Evolutionary conservation across 1,140 invertebrate species (phyloP).

Genomic region (Drosophila azteca): DNA sequence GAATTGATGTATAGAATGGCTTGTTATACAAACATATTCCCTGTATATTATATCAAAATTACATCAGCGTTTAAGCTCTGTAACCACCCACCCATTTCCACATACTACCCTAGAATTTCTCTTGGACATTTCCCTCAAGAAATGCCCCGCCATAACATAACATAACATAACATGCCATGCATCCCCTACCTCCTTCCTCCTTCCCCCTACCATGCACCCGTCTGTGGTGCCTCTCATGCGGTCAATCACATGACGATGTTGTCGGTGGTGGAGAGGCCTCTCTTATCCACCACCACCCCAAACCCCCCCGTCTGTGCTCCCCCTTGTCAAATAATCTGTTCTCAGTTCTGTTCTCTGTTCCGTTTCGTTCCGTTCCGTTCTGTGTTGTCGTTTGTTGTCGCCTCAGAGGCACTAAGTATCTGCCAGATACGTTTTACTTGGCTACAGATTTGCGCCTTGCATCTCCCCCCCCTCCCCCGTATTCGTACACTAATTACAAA

Average conservation of each 20-base stretch:
- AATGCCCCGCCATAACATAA: not conserved
- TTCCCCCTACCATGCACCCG: not conserved
- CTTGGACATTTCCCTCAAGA: not conserved
- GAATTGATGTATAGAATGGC: too few relatives aligned
- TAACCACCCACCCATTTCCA: too few relatives aligned
- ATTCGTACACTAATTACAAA: slow-evolving; percentile 73
- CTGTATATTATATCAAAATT: too few relatives aligned
- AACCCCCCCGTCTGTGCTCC: not conserved
- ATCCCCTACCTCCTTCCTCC: not conserved
- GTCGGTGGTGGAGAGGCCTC: slow-evolving; percentile 4
- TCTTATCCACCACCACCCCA: too few relatives aligned
- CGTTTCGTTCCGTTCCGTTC: slow-evolving; percentile 35
- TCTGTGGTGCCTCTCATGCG: slow-evolving; percentile 45
- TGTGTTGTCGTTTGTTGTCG: slow-evolving; percentile 47
- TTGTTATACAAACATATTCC: too few relatives aligned
- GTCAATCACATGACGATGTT: slow-evolving; percentile 71
- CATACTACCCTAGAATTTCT: too few relatives aligned
- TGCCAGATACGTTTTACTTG: slow-evolving; percentile 67
- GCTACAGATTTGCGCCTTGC: slow-evolving; percentile 69
- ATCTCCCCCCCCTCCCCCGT: slow-evolving; percentile 13
- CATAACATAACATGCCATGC: not conserved
- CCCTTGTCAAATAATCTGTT: slow-evolving; percentile 47
- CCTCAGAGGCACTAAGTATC: slow-evolving; percentile 61
- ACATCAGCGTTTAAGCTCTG: too few relatives aligned
- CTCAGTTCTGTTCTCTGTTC: slow-evolving; percentile 27